These are phyloP conservation scores for Tetheella fluctuosa DNA, from an alignment of 2,888 invertebrate species.

Conservation along the genomic window DNA sequence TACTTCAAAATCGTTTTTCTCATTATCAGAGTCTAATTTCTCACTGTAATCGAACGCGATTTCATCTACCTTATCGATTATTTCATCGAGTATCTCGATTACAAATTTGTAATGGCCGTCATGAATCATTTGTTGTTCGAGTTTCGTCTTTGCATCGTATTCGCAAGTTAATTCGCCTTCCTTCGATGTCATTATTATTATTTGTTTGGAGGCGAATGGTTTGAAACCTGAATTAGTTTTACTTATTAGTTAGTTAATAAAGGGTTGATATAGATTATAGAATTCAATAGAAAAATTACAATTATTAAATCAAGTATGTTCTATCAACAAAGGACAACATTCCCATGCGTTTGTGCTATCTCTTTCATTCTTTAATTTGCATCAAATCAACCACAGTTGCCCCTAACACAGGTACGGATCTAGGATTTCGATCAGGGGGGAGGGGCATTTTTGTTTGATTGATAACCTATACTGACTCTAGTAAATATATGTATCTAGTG, in stretches of 20 bases:
- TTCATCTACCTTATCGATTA: slow-evolving; percentile 62
- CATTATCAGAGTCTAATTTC: slow-evolving; percentile 34
- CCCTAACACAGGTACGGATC: no score
- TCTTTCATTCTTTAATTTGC: no score
- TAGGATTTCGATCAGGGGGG: no score
- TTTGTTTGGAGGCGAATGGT: slow-evolving; percentile 72
- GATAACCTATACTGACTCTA: no score
- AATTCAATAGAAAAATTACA: no score
- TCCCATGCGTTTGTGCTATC: no score
- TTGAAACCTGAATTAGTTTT: slow-evolving; percentile 60
- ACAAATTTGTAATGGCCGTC: slow-evolving; percentile 39
- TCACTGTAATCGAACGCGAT: slow-evolving; percentile 23
- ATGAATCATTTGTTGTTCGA: slow-evolving; percentile 23
- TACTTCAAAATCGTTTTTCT: slow-evolving; percentile 62
- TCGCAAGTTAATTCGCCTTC: slow-evolving; percentile 59
- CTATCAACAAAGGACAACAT: no score
- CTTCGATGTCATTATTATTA: slow-evolving; percentile 61
- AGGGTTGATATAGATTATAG: neutral
- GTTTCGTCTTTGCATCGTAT: slow-evolving; percentile 32
- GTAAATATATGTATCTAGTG: no score
- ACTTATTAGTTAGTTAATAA: no score
- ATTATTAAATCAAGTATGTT: no score
- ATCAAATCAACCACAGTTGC: no score
- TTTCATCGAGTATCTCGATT: slow-evolving; percentile 54
- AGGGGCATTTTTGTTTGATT: no score